Evolutionary conservation across 2,113 vertebrate genomes (phyloP), one percentile per base, ranked within the genome.

Genomic region (Colistium nudipinnis): DNA sequence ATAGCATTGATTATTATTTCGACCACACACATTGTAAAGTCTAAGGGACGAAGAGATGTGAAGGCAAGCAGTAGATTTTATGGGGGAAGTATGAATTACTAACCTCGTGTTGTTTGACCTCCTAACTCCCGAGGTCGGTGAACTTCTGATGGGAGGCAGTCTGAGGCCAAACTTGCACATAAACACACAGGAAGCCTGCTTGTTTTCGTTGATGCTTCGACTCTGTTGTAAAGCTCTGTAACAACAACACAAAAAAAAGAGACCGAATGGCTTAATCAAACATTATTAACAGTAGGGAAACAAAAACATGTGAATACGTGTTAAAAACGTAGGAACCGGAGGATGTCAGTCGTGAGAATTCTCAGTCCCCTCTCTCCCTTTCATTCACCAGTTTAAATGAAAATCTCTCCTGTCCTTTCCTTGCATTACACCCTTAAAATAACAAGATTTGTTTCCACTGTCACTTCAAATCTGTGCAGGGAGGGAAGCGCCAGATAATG

Each of bases 321-420:
- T 57, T 25, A n/a, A 62, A 81, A 78, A 66, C 38, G 38, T 47
- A 62, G 60, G 27, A 60, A 35, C 60, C 59, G 39, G 61, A 77
- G 76, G 81, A 85, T 88, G 72, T 85, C 56, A 70, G 74, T 70
- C 70, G 68, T 89, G 88, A 84, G 84, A 90, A 91, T 88, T 86
- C n/a, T 84, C 53, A 81, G 63, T 71, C 60, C 47, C 16, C n/a
- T 53, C 47, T 45, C 63, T 78, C 75, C 45, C 25, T 70, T 57
- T 59, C 79, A 81, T 88, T 87, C 78, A 82, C 74, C 17, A 48
- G 71, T 72, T 89, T 61, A 52, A 86, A 85, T 81, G 47, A 87
- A 80, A 86, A 79, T 78, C 68, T 53, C 53, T 61, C 74, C 61
- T 64, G 59, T 66, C 55, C 36, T 66, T 70, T 80, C 71, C 71